phyloP scores from a whole-genome alignment of 2,113 vertebrate species.

The Thamnophis sirtalis region DNA sequence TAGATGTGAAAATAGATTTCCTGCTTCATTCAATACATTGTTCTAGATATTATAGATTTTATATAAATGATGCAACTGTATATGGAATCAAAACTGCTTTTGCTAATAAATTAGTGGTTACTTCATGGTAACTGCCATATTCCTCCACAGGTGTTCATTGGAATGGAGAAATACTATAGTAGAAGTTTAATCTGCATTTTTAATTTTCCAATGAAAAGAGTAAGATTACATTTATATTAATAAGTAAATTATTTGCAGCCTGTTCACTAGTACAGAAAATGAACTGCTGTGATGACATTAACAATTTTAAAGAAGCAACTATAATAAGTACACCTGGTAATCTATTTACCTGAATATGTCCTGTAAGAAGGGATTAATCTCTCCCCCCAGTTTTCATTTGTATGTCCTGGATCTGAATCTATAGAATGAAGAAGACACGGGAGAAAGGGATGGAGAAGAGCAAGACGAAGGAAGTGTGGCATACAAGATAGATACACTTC shows the following conservation, averaged over 20 bases:
- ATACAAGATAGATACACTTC: conserved; percentile 49
- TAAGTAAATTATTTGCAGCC: not conserved
- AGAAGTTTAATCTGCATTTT: not conserved
- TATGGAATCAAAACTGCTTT: not conserved
- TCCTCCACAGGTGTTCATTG: not conserved
- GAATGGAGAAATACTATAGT: not conserved
- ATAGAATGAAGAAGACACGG: conserved; percentile 80
- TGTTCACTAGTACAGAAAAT: not conserved
- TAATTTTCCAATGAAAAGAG: not conserved
- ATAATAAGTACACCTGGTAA: conserved; percentile 45
- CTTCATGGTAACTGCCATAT: not conserved
- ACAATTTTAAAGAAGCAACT: conserved; percentile 36
- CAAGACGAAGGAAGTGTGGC: conserved; percentile 54
- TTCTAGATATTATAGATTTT: not conserved
- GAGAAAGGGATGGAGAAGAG: conserved; percentile 62
- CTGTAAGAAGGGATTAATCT: conserved; percentile 87
- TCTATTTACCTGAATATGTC: conserved; percentile 87
- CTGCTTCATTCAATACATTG: not conserved
- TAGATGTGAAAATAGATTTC: not conserved
- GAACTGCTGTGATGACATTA: conserved; percentile 26
- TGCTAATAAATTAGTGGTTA: not conserved
- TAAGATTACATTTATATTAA: not conserved
- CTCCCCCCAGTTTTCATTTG: conserved; percentile 81
- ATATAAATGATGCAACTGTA: not conserved
- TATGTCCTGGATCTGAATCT: conserved; percentile 87